Evolutionary conservation across 1,140 invertebrate species (phyloP).

Genomic region (Ptiloglossa arizonensis): DNA sequence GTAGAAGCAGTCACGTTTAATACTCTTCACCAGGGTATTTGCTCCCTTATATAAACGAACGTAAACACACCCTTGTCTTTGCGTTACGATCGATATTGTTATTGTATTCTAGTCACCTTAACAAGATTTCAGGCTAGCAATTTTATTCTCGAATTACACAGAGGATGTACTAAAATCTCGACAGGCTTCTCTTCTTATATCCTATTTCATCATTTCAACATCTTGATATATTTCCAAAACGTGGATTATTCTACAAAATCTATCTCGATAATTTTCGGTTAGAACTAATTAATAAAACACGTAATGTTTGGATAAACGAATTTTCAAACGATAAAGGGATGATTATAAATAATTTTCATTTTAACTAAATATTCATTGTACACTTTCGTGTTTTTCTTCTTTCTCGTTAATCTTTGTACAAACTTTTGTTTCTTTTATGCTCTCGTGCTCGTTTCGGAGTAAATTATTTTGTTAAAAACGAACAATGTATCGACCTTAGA

Average conservation of each 20-base stretch:
- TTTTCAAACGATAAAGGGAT: no score
- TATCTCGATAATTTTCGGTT: neutral
- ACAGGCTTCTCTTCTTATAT: neutral
- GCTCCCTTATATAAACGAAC: constrained; percentile 6
- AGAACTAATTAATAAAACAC: no score
- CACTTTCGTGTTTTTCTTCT: no score
- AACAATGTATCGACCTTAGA: no score
- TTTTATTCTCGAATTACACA: neutral
- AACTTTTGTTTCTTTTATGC: no score
- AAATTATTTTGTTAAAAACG: no score
- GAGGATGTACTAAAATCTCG: neutral
- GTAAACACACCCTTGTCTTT: constrained; percentile 28
- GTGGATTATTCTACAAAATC: neutral
- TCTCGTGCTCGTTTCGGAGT: no score
- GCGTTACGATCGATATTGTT: constrained; percentile 28
- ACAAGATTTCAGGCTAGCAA: neutral
- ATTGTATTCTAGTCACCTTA: constrained; percentile 35
- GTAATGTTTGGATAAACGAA: no score
- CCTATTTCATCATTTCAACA: neutral
- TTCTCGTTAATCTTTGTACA: no score
- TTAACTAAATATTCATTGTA: no score
- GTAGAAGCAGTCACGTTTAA: neutral
- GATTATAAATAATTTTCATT: no score
- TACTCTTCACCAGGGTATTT: neutral
- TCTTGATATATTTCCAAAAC: neutral